Evolutionary conservation across 2,113 vertebrate species (phyloP).

Genomic region (Rhipidura dahli): DNA sequence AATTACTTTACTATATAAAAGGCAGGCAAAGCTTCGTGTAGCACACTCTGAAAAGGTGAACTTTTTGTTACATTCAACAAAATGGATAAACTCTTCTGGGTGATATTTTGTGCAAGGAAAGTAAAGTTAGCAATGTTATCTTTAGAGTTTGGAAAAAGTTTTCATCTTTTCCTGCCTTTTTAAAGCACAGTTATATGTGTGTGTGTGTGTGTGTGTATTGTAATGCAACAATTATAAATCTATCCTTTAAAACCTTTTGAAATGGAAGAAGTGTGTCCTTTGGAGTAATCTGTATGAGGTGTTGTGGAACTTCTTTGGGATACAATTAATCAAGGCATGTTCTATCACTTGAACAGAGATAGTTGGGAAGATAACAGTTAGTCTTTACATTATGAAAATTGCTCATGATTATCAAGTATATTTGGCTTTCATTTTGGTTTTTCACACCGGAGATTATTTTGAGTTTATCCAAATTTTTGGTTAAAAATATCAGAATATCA

Average conservation of each 20-base stretch:
- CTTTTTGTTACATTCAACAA: slow-evolving; percentile 35
- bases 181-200: neutral
- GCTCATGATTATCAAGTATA: neutral
- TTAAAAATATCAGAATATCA: neutral
- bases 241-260: neutral
- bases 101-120: slow-evolving; percentile 10
- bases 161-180: neutral
- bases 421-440: neutral
- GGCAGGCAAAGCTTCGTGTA: slow-evolving; percentile 39
- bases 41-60: slow-evolving; percentile 41
- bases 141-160: neutral
- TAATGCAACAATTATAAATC: neutral
- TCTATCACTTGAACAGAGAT: neutral
- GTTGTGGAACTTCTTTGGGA: neutral
- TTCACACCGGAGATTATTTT: neutral
- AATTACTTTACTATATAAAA: slow-evolving; percentile 71
- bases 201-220: neutral
- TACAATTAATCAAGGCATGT: neutral
- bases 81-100: slow-evolving; percentile 14
- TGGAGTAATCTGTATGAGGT: neutral
- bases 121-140: neutral
- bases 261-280: neutral
- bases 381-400: neutral
- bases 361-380: neutral
- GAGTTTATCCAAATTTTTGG: neutral